Evolutionary conservation across 2,888 invertebrate genomes (phyloP), one percentile per base, ranked within the genome.

Genomic region (Dione vanillae): DNA sequence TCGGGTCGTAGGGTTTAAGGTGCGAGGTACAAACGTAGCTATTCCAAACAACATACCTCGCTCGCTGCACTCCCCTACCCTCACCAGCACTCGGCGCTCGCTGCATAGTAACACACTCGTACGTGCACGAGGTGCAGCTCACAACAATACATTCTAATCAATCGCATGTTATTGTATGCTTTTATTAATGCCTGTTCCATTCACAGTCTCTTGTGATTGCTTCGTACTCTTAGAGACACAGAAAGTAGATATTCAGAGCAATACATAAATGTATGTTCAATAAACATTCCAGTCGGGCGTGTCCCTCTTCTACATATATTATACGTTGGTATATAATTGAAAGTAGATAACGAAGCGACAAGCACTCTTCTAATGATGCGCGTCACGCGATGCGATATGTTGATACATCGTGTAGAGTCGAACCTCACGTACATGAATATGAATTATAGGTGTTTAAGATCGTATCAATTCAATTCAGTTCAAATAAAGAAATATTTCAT

Each of bases 341-440:
- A 27, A 27, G 27, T 27, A 35, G 14, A 54, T 54, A 54, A 54
- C 37, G 10, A 27, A 35, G 35, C 11, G 35, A 54, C 10, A 54
- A 37, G 35, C 54, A 11, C 10, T 37, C 54, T n/a, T 9, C 54
- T 54, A 54, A 54, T 54, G 35, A n/a, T 11, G 10, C n/a, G 10
- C 35, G 54, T 54, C 54, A 54, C 54, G 54, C 54, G n/a, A 54
- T 16, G 16, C 6, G n/a, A 37, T 37, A 37, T 54, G n/a, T 37
- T 54, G 16, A 54, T 54, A 11, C 16, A 54, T 16, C n/a, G 37
- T 11, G 35, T n/a, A n/a, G 54, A 37, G 54, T 10, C 54, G 37
- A 54, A 27, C 35, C 37, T 54, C n/a, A 54, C 37, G 16, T 16
- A 54, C 54, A 16, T 35, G 5, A 54, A 35, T 54, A 16, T 37